Evolutionary conservation across 2,888 invertebrate species (phyloP).

Genomic region (Coremacera marginata): DNA sequence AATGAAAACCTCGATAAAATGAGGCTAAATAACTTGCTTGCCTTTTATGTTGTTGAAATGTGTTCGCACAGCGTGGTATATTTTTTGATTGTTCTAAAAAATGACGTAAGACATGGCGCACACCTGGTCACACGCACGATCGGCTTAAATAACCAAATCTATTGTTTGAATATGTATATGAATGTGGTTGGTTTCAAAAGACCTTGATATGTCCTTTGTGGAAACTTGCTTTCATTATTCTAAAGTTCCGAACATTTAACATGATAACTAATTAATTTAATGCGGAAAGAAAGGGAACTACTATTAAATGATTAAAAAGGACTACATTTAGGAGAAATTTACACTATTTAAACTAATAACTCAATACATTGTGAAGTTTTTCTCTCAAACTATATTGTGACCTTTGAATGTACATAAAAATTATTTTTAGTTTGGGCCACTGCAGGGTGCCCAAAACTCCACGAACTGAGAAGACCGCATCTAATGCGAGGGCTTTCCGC

Average conservation of each 20-base stretch:
- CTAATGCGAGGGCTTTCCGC: slow-evolving; percentile 26
- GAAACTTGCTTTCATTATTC: neutral
- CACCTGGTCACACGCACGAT: slow-evolving; percentile 61
- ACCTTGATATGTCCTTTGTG: neutral
- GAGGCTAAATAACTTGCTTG: neutral
- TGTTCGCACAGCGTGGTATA: neutral
- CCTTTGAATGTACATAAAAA: neutral
- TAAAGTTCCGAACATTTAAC: neutral
- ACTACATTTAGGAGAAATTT: neutral
- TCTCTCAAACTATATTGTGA: no score
- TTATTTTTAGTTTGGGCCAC: neutral
- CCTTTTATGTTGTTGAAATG: slow-evolving; percentile 4
- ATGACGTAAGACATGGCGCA: slow-evolving; percentile 58
- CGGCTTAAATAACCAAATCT: neutral
- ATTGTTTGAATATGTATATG: neutral
- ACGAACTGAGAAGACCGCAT: neutral
- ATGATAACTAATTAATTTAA: no score
- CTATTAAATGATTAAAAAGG: neutral
- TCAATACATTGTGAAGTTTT: no score
- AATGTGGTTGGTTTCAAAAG: neutral
- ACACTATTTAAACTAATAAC: no score
- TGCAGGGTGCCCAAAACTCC: neutral
- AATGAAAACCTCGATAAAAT: neutral
- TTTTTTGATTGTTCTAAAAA: neutral
- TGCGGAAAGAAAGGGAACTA: no score